phyloP scores from a whole-genome alignment of 2,888 invertebrate species.

The Drosophila mettleri region DNA sequence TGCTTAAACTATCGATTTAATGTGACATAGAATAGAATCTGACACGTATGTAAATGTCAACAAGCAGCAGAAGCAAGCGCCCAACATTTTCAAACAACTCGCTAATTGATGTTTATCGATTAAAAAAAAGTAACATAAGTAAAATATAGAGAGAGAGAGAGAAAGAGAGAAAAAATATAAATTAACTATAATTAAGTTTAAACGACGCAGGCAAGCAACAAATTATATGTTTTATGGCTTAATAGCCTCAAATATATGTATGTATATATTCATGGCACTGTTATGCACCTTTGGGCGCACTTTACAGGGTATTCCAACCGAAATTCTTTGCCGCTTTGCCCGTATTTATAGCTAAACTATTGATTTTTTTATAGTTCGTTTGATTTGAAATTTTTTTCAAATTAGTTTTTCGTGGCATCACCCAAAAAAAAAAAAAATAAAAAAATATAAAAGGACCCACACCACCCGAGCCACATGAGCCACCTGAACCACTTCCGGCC shows the following conservation, averaged over 20 bases:
- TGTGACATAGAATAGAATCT: not conserved
- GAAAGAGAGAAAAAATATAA: not conserved
- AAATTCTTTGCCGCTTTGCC: not conserved
- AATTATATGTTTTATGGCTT: not conserved
- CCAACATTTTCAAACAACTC: not conserved
- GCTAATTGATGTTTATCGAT: slow-evolving; percentile 12
- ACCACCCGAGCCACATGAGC: no score
- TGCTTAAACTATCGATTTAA: not conserved
- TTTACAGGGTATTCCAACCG: not conserved
- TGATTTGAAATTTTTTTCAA: slow-evolving; percentile 5
- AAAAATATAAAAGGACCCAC: not conserved
- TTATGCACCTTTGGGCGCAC: not conserved
- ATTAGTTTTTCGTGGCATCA: slow-evolving; percentile 9
- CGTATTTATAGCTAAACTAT: slow-evolving; percentile 5
- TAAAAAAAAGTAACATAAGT: not conserved
- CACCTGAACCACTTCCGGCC: slow-evolving; percentile 11
- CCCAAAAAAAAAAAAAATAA: not conserved
- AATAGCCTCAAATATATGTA: not conserved
- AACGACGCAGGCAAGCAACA: not conserved
- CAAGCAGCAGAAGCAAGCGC: not conserved
- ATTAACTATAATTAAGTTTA: slow-evolving; percentile 8
- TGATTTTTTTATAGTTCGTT: slow-evolving; percentile 5
- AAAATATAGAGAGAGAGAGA: no score
- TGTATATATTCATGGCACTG: not conserved
- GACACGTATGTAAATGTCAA: not conserved